Percentiles rank a stretch among this genome's conserved stretches.
These are phyloP conservation scores for Chouioia cunea DNA, from an alignment of 2,888 invertebrate genomes.

Conservation along the genomic window DNA sequence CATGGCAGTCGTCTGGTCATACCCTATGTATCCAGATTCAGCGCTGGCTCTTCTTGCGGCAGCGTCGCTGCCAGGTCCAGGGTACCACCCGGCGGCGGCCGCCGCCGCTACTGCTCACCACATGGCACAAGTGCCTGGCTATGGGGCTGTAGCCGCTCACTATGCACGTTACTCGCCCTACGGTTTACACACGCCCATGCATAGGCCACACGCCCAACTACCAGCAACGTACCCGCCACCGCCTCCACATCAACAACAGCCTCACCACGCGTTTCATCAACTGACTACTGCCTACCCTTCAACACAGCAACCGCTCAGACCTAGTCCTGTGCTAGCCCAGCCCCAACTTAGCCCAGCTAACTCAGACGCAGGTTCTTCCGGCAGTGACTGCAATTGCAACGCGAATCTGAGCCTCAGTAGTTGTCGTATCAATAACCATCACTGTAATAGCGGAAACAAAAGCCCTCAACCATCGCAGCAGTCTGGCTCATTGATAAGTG, in stretches of 20 bases:
- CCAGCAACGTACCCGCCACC: conserved; percentile 52
- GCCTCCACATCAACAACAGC: conserved; percentile 52
- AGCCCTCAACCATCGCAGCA: conserved; percentile 25
- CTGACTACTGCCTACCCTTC: conserved; percentile 53
- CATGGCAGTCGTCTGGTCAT: conserved; percentile 95
- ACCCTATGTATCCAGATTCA: conserved; percentile 94
- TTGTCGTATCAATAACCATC: conserved; percentile 13
- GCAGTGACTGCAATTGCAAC: conserved; percentile 60
- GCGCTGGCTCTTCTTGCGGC: conserved; percentile 84
- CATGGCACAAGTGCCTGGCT: conserved; percentile 53
- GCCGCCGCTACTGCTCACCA: conserved; percentile 65
- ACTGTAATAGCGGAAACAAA: conserved; percentile 22
- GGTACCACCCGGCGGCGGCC: conserved; percentile 65
- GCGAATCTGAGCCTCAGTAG: conserved; percentile 26
- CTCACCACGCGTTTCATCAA: conserved; percentile 42
- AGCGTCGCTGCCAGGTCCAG: conserved; percentile 70
- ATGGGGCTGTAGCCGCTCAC: conserved; percentile 72
- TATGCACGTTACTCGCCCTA: conserved; percentile 74
- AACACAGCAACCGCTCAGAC: conserved; percentile 53
- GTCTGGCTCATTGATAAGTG: no score
- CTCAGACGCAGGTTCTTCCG: conserved; percentile 59
- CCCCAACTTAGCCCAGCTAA: conserved; percentile 62
- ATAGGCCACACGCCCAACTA: conserved; percentile 69
- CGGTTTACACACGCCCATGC: conserved; percentile 67
- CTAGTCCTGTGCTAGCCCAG: conserved; percentile 61